These are phyloP conservation scores for Hetaerina titia DNA, from an alignment of 2,888 invertebrate species.

Conservation along the genomic window DNA sequence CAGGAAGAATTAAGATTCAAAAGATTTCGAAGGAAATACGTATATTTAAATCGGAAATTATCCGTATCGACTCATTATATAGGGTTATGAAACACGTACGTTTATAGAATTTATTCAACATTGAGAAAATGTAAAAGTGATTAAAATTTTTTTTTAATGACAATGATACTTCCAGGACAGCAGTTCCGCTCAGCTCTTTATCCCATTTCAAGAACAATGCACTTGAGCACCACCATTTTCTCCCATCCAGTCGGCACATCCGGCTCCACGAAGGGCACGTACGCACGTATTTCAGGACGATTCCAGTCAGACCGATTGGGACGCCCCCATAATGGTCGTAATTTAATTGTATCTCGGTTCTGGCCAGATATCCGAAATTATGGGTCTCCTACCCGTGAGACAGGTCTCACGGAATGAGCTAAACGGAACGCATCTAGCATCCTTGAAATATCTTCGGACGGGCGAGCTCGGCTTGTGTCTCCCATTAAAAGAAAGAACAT, in stretches of 20 bases:
- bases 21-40: no score
- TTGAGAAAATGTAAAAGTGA: no score
- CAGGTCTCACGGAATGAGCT: background rate
- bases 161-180: no score
- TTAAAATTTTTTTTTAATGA: no score
- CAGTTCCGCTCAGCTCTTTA: no score
- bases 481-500: background rate
- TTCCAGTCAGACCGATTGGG: background rate
- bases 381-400: background rate
- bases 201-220: background rate
- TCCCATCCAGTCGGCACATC: background rate
- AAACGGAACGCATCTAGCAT: background rate
- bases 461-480: background rate
- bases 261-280: background rate
- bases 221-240: background rate
- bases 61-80: no score
- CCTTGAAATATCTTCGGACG: background rate
- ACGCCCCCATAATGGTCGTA: slow-evolving; percentile 5
- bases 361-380: background rate
- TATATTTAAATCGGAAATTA: no score
- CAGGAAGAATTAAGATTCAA: no score
- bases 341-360: slow-evolving; percentile 28
- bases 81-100: no score
- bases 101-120: no score
- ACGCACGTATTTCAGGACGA: background rate